Percentiles rank a stretch among this genome's conserved stretches.
These are phyloP conservation scores for Xestia ashworthii DNA, from an alignment of 2,888 invertebrate species.

Conservation along the genomic window DNA sequence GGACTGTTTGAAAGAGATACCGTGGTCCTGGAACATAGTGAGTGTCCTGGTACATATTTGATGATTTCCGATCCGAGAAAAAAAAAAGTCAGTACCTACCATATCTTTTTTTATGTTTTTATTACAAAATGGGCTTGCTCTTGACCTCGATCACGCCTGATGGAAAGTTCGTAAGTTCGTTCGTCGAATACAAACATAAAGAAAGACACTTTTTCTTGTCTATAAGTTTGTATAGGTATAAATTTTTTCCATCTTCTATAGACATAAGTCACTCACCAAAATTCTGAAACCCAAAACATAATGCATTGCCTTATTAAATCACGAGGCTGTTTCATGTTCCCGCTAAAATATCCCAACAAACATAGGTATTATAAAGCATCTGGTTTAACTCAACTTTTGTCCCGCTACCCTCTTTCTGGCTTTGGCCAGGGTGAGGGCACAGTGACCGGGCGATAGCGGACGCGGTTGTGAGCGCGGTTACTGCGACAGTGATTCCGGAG, in stretches of 20 bases:
- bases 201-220: too few relatives aligned
- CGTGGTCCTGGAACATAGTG: too few relatives aligned
- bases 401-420: conserved; percentile 30
- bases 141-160: too few relatives aligned
- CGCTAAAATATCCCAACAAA: conserved; percentile 44
- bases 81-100: too few relatives aligned
- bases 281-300: not conserved
- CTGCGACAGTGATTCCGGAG: not conserved
- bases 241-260: not conserved
- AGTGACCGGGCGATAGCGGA: not conserved
- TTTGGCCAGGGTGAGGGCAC: not conserved
- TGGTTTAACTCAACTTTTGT: conserved; percentile 59
- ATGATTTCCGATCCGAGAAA: too few relatives aligned
- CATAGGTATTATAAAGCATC: conserved; percentile 32
- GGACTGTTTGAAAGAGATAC: too few relatives aligned
- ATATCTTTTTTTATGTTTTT: too few relatives aligned
- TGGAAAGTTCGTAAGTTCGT: too few relatives aligned
- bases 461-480: not conserved
- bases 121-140: too few relatives aligned
- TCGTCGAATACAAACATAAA: too few relatives aligned
- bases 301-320: conserved; percentile 37
- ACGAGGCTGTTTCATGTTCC: conserved; percentile 49
- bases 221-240: not conserved
- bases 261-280: not conserved
- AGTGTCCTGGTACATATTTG: too few relatives aligned